These are phyloP conservation scores for Drosophila nigromelanica DNA, from an alignment of 1,140 invertebrate genomes.

Conservation along the genomic window DNA sequence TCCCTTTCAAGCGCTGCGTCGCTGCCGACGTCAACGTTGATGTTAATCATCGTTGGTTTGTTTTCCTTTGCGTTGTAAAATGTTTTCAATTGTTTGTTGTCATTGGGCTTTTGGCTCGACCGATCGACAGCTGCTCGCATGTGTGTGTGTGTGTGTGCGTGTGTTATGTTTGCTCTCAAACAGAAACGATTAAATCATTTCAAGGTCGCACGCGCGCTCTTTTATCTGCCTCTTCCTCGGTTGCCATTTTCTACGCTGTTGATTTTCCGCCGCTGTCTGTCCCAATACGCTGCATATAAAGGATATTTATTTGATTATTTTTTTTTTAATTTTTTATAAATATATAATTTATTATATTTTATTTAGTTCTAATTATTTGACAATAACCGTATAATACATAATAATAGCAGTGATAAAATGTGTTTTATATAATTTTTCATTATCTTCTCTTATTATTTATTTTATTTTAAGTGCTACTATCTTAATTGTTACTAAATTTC, in stretches of 20 bases:
- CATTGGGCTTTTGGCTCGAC: slow-evolving; percentile 52
- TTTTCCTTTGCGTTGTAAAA: slow-evolving; percentile 50
- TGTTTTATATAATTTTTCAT: too few species aligned
- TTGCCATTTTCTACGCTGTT: slow-evolving; percentile 38
- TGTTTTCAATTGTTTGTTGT: slow-evolving; percentile 72
- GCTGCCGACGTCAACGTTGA: not conserved
- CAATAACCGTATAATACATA: too few species aligned
- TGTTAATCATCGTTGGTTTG: slow-evolving; percentile 15
- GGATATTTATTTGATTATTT: too few species aligned
- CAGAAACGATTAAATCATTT: slow-evolving; percentile 77
- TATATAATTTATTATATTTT: too few species aligned
- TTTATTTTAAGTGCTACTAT: too few species aligned
- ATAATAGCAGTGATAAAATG: too few species aligned
- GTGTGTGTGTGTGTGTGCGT: slow-evolving; percentile 16
- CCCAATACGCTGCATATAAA: too few species aligned
- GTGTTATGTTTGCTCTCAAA: slow-evolving; percentile 61
- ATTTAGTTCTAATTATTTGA: too few species aligned
- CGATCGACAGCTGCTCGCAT: slow-evolving; percentile 49
- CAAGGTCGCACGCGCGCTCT: slow-evolving; percentile 75
- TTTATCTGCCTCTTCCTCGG: slow-evolving; percentile 41
- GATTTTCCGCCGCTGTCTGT: slow-evolving; percentile 11
- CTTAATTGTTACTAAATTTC: too few species aligned
- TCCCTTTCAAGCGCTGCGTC: not conserved
- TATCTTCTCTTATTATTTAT: too few species aligned
- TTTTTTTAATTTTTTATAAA: too few species aligned